These are phyloP conservation scores for Hydroisotoma schaefferi DNA, from an alignment of 2,888 invertebrate genomes.

Conservation along the genomic window DNA sequence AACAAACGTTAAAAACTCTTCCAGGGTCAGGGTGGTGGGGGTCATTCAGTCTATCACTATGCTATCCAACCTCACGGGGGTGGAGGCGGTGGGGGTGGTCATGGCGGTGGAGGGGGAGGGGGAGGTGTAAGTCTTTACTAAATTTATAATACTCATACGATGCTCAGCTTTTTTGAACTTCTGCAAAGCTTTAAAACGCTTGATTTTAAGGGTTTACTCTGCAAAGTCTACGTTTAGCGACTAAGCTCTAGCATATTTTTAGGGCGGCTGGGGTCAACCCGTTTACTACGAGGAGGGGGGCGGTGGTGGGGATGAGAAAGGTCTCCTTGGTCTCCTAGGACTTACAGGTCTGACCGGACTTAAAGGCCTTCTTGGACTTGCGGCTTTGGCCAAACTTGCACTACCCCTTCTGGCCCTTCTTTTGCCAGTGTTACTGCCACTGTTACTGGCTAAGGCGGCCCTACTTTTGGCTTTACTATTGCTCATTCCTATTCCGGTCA, in stretches of 20 bases:
- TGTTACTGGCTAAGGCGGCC: conserved; percentile 25
- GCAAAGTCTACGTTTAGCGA: too few relatives aligned
- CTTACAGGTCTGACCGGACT: conserved; percentile 22
- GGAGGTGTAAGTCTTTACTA: conserved; percentile 18
- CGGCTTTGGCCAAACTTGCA: conserved; percentile 25
- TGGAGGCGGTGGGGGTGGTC: conserved; percentile 15
- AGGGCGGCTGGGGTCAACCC: conserved; percentile 14
- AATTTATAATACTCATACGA: too few relatives aligned
- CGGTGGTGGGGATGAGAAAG: conserved; percentile 28
- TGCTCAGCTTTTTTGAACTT: too few relatives aligned
- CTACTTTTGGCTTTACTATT: conserved; percentile 24
- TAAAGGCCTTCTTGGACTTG: conserved; percentile 31
- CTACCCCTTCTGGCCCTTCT: conserved; percentile 26
- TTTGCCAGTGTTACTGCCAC: conserved; percentile 27
- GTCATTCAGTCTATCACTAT: conserved; percentile 5
- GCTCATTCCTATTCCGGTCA: conserved; percentile 35
- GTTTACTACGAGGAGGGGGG: conserved; percentile 26
- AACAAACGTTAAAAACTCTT: too few relatives aligned
- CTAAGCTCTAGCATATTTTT: not conserved
- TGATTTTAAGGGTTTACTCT: not conserved
- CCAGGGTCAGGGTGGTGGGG: conserved; percentile 12
- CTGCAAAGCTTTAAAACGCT: not conserved
- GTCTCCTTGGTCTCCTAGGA: conserved; percentile 25
- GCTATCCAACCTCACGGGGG: conserved; percentile 12
- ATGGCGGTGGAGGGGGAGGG: conserved; percentile 12